A percentile compares a stretch with the other conserved stretches of the same genome.
Conservation (phyloP, 2,113 vertebrate species). For the Neotragus moschatus region DNA sequence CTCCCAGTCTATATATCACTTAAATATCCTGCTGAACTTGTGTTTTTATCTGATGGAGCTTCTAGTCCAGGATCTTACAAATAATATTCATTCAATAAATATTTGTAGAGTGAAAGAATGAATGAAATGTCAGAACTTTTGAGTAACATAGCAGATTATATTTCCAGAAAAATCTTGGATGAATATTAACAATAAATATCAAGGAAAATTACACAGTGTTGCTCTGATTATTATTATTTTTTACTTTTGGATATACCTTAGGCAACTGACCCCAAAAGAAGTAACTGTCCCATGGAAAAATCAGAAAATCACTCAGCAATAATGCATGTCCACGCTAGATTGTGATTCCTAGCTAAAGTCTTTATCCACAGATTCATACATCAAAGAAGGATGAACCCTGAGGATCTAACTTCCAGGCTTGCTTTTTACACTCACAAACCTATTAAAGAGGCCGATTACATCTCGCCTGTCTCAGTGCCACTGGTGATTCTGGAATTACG, state of each 20-base stretch:
- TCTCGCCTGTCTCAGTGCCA: not conserved
- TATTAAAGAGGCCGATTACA: not conserved
- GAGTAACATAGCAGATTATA: not conserved
- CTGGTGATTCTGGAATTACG: conserved; percentile 1
- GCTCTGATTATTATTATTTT: not conserved
- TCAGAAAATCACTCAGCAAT: not conserved
- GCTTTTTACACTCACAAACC: not conserved
- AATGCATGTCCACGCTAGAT: not conserved
- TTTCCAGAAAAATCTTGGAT: not conserved
- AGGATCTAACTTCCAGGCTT: not conserved
- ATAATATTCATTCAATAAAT: not conserved
- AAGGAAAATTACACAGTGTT: not conserved
- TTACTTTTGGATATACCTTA: not conserved
- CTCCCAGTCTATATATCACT: not conserved
- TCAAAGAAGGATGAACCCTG: not conserved
- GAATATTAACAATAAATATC: not conserved
- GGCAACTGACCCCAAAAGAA: not conserved
- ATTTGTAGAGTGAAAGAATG: not conserved
- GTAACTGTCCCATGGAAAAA: not conserved
- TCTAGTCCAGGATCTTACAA: not conserved
- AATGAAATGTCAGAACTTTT: not conserved
- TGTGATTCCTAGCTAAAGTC: not conserved
- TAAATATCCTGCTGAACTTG: not conserved
- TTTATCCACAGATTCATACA: not conserved
- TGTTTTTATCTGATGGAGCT: not conserved